These are phyloP conservation scores for Carposina sasakii DNA, from an alignment of 1,140 invertebrate genomes.

Conservation along the genomic window DNA sequence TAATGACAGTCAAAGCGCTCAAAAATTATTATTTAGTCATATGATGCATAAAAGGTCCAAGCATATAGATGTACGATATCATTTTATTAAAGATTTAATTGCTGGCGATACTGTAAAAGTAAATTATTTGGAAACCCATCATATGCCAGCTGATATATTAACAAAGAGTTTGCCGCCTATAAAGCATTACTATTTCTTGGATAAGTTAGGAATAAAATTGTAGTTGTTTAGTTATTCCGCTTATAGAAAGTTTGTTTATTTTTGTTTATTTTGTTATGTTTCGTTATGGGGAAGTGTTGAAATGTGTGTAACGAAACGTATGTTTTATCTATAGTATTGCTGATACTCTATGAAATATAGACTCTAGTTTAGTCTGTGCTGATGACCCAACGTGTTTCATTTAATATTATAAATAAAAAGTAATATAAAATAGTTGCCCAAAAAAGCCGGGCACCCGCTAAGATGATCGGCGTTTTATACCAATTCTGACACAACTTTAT, in stretches of 20 bases:
- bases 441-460: conserved; percentile 51
- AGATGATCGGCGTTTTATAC: conserved; percentile 51
- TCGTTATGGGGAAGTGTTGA: too few species aligned
- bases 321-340: too few species aligned
- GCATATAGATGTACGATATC: conserved; percentile 8
- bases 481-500: conserved; percentile 59
- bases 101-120: conserved; percentile 4
- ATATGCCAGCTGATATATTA: conserved; percentile 17
- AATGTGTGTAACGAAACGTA: too few species aligned
- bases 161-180: conserved; percentile 10
- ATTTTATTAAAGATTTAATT: conserved; percentile 8
- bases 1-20: conserved; percentile 21
- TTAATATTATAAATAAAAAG: too few species aligned
- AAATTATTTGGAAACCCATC: conserved; percentile 10
- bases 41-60: conserved; percentile 13
- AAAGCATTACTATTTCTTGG: conserved; percentile 14
- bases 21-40: conserved; percentile 14
- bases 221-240: too few species aligned
- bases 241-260: too few species aligned
- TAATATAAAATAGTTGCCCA: conserved; percentile 34
- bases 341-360: too few species aligned
- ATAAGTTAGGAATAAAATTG: conserved; percentile 4
- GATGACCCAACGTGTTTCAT: too few species aligned
- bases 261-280: too few species aligned
- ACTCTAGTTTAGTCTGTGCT: too few species aligned